A percentile compares a stretch with the other conserved stretches of the same genome.
Conservation (phyloP, 1,140 invertebrate genomes). For the Brachionus asplanchnoidis region DNA sequence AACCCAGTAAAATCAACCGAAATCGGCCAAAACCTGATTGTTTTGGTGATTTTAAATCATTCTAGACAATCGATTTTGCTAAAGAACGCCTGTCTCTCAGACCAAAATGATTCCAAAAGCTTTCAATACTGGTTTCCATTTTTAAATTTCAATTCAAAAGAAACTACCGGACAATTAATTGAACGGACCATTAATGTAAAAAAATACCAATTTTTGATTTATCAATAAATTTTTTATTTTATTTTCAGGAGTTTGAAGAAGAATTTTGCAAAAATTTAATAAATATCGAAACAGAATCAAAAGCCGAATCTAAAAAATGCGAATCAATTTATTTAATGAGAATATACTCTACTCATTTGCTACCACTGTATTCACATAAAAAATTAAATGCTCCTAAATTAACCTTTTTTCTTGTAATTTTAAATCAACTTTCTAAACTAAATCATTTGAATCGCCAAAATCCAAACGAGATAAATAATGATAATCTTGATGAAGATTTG, state of each 20-base stretch:
- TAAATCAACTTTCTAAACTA: not conserved
- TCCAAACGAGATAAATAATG: slow-evolving; percentile 24
- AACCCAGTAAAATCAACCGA: not conserved
- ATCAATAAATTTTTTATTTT: not conserved
- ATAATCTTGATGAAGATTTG: not conserved
- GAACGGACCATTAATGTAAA: not conserved
- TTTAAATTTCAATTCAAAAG: not conserved
- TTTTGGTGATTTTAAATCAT: slow-evolving; percentile 17
- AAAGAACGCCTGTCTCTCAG: not conserved
- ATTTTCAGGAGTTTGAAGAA: not conserved
- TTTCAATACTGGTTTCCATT: slow-evolving; percentile 32
- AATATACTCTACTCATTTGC: slow-evolving; percentile 18
- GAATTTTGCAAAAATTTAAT: slow-evolving; percentile 25
- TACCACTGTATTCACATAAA: not conserved
- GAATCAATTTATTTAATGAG: not conserved
- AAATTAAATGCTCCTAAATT: not conserved
- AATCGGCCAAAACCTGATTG: not conserved
- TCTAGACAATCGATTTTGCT: not conserved
- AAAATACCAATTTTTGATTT: not conserved
- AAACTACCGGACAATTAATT: not conserved
- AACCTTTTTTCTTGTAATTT: not conserved
- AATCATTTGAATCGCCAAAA: not conserved
- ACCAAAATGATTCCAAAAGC: not conserved
- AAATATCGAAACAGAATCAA: not conserved
- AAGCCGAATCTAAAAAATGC: not conserved